Evolutionary conservation across 2,113 vertebrate species (phyloP), one percentile per base, ranked within the genome.

Genomic region (Potamarius usumacintae): DNA sequence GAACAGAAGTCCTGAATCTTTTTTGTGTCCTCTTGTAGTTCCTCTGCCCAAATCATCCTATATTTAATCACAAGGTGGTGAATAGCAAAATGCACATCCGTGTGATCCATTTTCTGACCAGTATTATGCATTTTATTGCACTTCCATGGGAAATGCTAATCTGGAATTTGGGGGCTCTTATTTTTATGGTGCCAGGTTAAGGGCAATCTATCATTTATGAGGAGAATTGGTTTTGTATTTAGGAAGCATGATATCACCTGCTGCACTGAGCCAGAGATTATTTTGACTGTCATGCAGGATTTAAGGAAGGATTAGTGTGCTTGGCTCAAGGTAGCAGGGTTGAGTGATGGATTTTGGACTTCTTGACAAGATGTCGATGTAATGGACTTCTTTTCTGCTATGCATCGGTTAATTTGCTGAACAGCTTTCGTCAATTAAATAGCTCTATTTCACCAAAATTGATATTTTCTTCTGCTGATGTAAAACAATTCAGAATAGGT

Each of bases 361-460:
- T 83, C 79, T 85, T 82, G 74, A 50, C 86, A 84, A 85, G 85
- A 55, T 78, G 69, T 53, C 20, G 65, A 53, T 58, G 42, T 78
- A 86, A 84, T 69, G 20, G 18, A 81, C 10, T 57, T 50, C 48
- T 30, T 48, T 72, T 86, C 71, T 17, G 55, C 60, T 53, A 1
- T 22, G 69, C 55, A 48, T 50, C 62, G 27, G 83, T 88, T 89
- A 85, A 89, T 90, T 89, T 63, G 71, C 30, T 0, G 42, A 63
- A 17, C 2, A 57, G 78, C 88, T 88, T 52, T 69, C 82, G 57
- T 42, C 67, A 67, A 67, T 55, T 55, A 27, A 92, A 90, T 91
- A 85, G 86, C 82, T 91, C 85, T 89, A 91, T 93, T 91, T 87
- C 82, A 94, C 92, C 89, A 83, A 50, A 62, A 34, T 8, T 17